A percentile compares a stretch with the other conserved stretches of the same genome.
phyloP scores from a whole-genome alignment of 2,797 vertebrate genomes.

The Onychomys arenicola region DNA sequence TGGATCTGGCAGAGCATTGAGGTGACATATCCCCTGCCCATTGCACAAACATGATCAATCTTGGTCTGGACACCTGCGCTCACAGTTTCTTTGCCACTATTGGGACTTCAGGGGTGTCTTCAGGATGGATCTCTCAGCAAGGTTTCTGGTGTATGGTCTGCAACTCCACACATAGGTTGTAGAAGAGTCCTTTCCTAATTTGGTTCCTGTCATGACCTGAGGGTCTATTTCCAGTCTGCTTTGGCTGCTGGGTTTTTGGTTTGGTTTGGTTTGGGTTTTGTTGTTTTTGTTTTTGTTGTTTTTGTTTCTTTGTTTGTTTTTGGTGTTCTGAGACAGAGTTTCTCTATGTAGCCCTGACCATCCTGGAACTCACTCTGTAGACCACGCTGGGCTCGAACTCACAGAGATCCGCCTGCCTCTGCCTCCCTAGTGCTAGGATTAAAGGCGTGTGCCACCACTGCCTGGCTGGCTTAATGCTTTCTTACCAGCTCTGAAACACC shows the following conservation, averaged over 20 bases:
- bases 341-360: too few species aligned
- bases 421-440: too few species aligned
- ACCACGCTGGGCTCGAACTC: too few species aligned
- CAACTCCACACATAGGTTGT: not conserved
- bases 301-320: too few species aligned
- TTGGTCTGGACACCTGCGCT: not conserved
- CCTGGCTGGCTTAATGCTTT: not conserved
- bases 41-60: not conserved
- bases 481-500: not conserved
- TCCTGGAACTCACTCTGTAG: too few species aligned
- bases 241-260: not conserved
- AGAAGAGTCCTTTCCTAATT: not conserved
- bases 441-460: too few species aligned
- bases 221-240: not conserved
- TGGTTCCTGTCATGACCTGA: not conserved
- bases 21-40: not conserved
- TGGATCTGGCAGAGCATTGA: not conserved
- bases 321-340: too few species aligned
- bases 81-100: not conserved
- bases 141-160: not conserved
- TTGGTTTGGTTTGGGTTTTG: too few species aligned
- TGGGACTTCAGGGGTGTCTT: not conserved
- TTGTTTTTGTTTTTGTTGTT: too few species aligned
- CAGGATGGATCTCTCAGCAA: not conserved
- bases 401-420: too few species aligned